phyloP scores from a whole-genome alignment of 1,140 invertebrate species.

The Zaprionus kolodkinae region DNA sequence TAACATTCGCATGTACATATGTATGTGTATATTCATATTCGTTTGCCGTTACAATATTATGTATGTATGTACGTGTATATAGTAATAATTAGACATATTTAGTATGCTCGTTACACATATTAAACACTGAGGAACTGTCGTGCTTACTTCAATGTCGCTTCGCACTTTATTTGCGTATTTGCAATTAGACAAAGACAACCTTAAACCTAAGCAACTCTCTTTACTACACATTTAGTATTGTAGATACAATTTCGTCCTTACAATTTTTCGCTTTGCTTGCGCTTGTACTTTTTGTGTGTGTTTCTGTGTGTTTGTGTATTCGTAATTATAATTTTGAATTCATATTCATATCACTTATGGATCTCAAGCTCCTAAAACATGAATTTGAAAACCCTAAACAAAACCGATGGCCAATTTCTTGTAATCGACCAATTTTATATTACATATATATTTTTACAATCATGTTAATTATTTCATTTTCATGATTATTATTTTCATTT shows the following conservation, averaged over 20 bases:
- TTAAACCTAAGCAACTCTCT: constrained; percentile 64
- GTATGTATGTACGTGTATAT: constrained; percentile 17
- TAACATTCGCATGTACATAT: constrained; percentile 51
- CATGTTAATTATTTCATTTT: constrained; percentile 9
- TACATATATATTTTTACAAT: constrained; percentile 10
- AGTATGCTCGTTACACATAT: constrained; percentile 65
- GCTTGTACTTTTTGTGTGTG: constrained; percentile 60
- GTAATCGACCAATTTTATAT: constrained; percentile 42
- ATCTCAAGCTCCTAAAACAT: constrained; percentile 73
- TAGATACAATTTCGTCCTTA: constrained; percentile 15
- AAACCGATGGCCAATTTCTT: constrained; percentile 63
- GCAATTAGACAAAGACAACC: constrained; percentile 52
- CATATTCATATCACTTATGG: constrained; percentile 79
- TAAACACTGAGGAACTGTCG: constrained; percentile 82
- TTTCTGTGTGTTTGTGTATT: constrained; percentile 12
- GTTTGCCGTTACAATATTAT: constrained; percentile 37
- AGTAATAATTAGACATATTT: constrained; percentile 34
- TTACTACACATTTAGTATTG: constrained; percentile 21
- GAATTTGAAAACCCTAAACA: constrained; percentile 75
- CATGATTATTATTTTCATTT: constrained; percentile 26
- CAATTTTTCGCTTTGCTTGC: constrained; percentile 45
- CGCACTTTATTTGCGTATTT: constrained; percentile 44
- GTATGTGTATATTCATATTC: constrained; percentile 14
- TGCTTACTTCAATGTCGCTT: constrained; percentile 75
- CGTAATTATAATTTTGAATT: constrained; percentile 73